phyloP scores from a whole-genome alignment of 2,797 vertebrate species.

The Gymnoscopelus braueri region DNA sequence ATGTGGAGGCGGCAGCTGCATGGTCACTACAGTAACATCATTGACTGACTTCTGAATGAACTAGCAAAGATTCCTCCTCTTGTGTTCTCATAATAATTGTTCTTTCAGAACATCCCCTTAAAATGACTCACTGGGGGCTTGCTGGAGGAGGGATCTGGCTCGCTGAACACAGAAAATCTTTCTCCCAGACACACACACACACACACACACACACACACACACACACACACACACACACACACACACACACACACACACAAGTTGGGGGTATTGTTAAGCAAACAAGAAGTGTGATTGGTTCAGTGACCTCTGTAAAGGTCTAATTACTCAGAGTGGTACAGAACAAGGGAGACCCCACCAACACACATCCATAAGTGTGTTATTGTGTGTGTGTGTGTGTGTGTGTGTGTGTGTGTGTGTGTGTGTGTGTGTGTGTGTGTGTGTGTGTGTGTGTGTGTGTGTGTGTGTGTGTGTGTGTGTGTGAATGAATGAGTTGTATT shows the following conservation, averaged over 20 bases:
- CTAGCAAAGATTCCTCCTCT: slow-evolving; percentile 8
- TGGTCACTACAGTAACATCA: slow-evolving; percentile 4
- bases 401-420: too few species aligned
- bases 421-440: too few species aligned
- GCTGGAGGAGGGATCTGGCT: slow-evolving; percentile 2
- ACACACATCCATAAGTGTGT: too few species aligned
- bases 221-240: slow-evolving; percentile 1
- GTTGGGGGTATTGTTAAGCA: background rate
- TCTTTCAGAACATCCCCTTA: slow-evolving; percentile 13
- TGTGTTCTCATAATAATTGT: slow-evolving; percentile 11
- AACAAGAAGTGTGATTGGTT: background rate
- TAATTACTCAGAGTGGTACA: too few species aligned
- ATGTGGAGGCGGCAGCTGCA: background rate
- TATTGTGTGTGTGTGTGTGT: too few species aligned
- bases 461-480: too few species aligned
- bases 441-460: too few species aligned
- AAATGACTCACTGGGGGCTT: slow-evolving; percentile 4
- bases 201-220: background rate
- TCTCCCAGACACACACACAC: background rate
- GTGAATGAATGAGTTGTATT: too few species aligned
- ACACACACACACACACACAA: background rate
- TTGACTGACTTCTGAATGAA: slow-evolving; percentile 18
- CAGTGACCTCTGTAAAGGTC: background rate
- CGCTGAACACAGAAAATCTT: slow-evolving; percentile 6
- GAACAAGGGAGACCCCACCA: too few species aligned